These are phyloP conservation scores for Leucophora obtusa DNA, from an alignment of 2,888 invertebrate species.

Conservation along the genomic window DNA sequence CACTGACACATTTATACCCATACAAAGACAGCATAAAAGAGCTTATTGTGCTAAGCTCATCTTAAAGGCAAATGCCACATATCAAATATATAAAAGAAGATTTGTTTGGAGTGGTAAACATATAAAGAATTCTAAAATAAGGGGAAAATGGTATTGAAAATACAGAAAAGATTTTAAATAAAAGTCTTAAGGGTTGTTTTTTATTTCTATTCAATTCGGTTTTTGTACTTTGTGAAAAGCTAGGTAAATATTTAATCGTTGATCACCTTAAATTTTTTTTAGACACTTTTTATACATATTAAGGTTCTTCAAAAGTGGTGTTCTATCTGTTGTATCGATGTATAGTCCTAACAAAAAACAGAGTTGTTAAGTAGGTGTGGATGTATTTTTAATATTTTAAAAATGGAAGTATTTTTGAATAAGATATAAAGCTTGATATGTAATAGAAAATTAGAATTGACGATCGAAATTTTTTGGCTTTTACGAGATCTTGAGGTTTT, in stretches of 20 bases:
- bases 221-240: neutral
- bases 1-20: neutral
- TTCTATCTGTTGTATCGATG: too few species aligned
- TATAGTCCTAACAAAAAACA: too few species aligned
- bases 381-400: too few species aligned
- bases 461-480: too few species aligned
- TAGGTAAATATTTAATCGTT: neutral
- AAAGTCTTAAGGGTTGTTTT: neutral
- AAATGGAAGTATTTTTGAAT: too few species aligned
- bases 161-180: neutral
- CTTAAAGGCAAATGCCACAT: slow-evolving; percentile 44
- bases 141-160: neutral
- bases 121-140: too few species aligned
- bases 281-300: too few species aligned
- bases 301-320: too few species aligned
- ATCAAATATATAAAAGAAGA: slow-evolving; percentile 24
- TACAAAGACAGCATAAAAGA: neutral
- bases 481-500: too few species aligned
- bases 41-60: slow-evolving; percentile 54
- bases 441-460: too few species aligned
- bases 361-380: too few species aligned
- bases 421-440: too few species aligned
- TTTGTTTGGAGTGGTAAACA: neutral
- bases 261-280: neutral
- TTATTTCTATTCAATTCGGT: neutral